These are phyloP conservation scores for Zoroaster sp. DNA, from an alignment of 53 echinoderm and acorn worm species.

Conservation along the genomic window DNA sequence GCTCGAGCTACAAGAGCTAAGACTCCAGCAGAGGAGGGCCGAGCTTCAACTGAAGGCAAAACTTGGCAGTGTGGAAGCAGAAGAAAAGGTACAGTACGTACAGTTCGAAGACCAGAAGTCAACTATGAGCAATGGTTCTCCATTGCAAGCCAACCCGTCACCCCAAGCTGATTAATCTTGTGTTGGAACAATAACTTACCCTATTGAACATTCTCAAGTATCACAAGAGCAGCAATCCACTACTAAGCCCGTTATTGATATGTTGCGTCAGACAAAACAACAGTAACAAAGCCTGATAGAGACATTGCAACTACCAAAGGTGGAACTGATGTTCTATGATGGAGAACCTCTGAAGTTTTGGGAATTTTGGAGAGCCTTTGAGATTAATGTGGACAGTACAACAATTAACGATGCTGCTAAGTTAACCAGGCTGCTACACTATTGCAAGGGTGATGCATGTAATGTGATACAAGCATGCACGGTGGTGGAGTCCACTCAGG, in stretches of 20 bases:
- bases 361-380: no score
- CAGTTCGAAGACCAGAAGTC: conserved; percentile 4
- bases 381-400: no score
- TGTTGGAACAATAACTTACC: background rate
- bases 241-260: background rate
- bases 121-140: background rate
- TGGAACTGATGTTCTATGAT: conserved; percentile 39
- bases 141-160: background rate
- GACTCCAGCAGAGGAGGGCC: conserved; percentile 16
- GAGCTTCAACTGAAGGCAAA: conserved; percentile 19
- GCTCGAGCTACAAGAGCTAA: conserved; percentile 29
- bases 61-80: conserved; percentile 27
- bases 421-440: conserved; percentile 50
- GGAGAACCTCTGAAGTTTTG: conserved; percentile 61
- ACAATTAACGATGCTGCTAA: no score
- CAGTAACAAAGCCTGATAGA: no score
- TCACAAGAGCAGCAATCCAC: background rate
- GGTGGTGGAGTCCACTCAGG: no score
- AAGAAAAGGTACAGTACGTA: conserved; percentile 11
- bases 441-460: conserved; percentile 45
- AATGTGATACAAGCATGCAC: conserved; percentile 49
- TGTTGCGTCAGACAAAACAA: background rate
- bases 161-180: background rate
- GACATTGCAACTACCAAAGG: conserved; percentile 17
- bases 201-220: background rate